Evolutionary conservation across 1,140 invertebrate genomes (phyloP).

Genomic region (Rhagoletis zephyria): DNA sequence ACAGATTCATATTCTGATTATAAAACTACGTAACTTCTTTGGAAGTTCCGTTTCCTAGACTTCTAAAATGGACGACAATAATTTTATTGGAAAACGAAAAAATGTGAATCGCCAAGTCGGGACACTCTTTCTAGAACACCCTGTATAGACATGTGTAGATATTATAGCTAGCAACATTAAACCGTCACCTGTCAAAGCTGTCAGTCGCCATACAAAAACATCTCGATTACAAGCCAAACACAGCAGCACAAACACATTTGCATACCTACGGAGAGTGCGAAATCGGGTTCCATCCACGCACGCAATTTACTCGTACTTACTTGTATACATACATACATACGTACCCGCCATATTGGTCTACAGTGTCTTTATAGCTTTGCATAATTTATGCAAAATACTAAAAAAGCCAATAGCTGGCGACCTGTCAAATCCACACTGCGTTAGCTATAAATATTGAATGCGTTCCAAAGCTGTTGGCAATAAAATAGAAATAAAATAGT

Average conservation of each 20-base stretch:
- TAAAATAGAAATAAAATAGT: background rate
- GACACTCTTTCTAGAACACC: no score
- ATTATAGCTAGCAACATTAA: constrained; percentile 1
- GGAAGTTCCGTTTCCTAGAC: no score
- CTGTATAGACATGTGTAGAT: background rate
- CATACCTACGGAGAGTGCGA: background rate
- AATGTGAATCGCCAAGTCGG: no score
- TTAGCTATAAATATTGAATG: constrained; percentile 42
- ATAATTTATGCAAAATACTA: constrained; percentile 39
- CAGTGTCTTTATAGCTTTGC: background rate
- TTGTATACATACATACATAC: no score
- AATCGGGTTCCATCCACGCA: no score
- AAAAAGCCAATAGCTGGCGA: constrained; percentile 15
- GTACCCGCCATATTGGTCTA: no score
- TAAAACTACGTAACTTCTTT: no score
- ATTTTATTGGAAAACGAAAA: no score
- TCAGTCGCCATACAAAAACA: background rate
- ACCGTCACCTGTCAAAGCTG: background rate
- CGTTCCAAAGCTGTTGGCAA: constrained; percentile 8
- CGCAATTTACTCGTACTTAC: no score
- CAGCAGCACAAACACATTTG: background rate
- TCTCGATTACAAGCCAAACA: background rate
- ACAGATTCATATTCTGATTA: no score
- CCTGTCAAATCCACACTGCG: constrained; percentile 42
- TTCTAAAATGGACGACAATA: no score